Conservation (phyloP, 2,888 invertebrate genomes). For the Epsilonema sp. region DNA sequence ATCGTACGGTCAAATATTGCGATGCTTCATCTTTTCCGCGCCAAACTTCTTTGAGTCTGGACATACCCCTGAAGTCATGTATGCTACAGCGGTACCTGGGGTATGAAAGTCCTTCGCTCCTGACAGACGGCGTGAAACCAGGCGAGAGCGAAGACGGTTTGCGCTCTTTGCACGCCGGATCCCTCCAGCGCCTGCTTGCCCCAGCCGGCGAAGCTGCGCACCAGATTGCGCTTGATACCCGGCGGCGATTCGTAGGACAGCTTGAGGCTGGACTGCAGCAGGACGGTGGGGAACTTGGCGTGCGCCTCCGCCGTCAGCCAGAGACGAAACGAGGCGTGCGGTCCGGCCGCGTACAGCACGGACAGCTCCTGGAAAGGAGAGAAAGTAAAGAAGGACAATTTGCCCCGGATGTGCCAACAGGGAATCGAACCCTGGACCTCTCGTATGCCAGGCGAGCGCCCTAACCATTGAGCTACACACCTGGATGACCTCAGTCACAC, state of each 20-base stretch:
- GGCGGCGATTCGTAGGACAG: constrained; percentile 43
- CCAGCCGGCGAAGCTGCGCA: constrained; percentile 49
- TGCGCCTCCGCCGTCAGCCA: constrained; percentile 74
- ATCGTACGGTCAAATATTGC: no score
- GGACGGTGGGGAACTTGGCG: constrained; percentile 48
- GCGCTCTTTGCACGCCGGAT: constrained; percentile 27
- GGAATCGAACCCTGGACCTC: no score
- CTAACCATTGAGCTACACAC: no score
- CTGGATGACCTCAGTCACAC: no score
- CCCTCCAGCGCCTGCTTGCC: neutral
- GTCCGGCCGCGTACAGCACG: no score
- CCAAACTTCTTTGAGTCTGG: no score
- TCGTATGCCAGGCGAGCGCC: no score
- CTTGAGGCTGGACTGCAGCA: constrained; percentile 53
- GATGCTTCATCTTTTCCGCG: no score
- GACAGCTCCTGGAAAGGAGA: constrained; percentile 37
- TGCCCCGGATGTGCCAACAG: no score
- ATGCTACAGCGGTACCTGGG: constrained; percentile 39
- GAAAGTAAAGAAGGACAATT: constrained; percentile 1
- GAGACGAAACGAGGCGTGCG: no score
- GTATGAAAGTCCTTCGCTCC: constrained; percentile 73
- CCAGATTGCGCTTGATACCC: constrained; percentile 60
- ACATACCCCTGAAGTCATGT: no score
- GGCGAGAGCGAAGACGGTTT: constrained; percentile 52
- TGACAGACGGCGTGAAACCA: constrained; percentile 66